These are phyloP conservation scores for Solenopsis fugax DNA, from an alignment of 1,140 invertebrate genomes.

Conservation along the genomic window DNA sequence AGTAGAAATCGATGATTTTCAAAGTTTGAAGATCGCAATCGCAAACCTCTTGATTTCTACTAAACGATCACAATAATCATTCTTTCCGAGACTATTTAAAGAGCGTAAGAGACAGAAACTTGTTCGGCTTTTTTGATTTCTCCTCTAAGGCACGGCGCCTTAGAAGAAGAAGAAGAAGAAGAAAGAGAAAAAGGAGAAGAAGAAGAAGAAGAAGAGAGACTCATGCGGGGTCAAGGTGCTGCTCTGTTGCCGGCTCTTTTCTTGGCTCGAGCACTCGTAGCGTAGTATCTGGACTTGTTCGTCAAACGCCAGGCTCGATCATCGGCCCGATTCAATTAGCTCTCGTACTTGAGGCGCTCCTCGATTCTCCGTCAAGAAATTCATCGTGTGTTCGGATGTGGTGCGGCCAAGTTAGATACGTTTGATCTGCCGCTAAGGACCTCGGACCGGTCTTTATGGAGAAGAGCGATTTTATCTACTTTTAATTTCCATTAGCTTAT, in stretches of 20 bases:
- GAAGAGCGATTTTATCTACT: constrained; percentile 13
- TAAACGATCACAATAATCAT: constrained; percentile 7
- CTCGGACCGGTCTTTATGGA: neutral
- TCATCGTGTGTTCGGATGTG: constrained; percentile 2
- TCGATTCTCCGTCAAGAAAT: neutral
- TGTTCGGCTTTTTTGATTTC: constrained; percentile 29
- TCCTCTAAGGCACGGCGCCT: neutral
- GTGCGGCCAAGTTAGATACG: constrained; percentile 15
- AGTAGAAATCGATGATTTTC: neutral
- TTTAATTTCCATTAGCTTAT: constrained; percentile 54
- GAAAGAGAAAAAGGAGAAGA: constrained; percentile 28
- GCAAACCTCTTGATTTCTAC: neutral
- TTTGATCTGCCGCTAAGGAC: constrained; percentile 25
- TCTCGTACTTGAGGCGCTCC: constrained; percentile 35
- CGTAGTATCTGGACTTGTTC: constrained; percentile 57
- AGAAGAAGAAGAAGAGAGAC: constrained; percentile 69
- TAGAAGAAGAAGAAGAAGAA: constrained; percentile 47
- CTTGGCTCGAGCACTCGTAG: constrained; percentile 68
- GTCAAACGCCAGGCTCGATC: constrained; percentile 49
- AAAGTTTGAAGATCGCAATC: constrained; percentile 14
- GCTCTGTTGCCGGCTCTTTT: constrained; percentile 75
- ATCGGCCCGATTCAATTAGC: constrained; percentile 61
- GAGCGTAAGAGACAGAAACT: constrained; percentile 12
- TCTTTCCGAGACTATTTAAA: neutral
- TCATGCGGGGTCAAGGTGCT: constrained; percentile 77